Evolutionary conservation across 1,140 invertebrate genomes (phyloP).

Genomic region (Ephestia elutella): DNA sequence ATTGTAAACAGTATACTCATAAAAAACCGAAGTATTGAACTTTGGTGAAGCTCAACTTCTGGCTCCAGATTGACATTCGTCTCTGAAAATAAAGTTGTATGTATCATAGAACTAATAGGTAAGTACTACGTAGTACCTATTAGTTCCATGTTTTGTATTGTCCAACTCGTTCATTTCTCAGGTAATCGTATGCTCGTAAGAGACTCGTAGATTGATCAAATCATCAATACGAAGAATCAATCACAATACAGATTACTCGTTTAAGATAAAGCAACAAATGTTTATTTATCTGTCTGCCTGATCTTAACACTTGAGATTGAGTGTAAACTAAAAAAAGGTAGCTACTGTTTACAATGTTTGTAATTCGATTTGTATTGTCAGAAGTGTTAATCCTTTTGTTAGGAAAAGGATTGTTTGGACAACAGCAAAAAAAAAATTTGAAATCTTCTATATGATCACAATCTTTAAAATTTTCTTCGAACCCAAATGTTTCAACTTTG

Average conservation of each 20-base stretch:
- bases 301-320: constrained; percentile 37
- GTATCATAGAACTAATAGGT: no score
- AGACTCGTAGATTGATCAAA: constrained; percentile 6
- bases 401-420: constrained; percentile 44
- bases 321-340: constrained; percentile 43
- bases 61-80: no score
- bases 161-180: no score
- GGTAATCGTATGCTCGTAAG: neutral
- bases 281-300: constrained; percentile 35
- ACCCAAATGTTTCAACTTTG: neutral
- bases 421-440: constrained; percentile 6
- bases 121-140: no score
- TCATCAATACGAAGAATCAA: constrained; percentile 19
- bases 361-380: constrained; percentile 58
- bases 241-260: constrained; percentile 43
- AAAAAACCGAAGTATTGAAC: no score
- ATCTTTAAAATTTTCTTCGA: neutral
- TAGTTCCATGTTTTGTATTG: no score
- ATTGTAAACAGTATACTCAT: no score
- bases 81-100: no score
- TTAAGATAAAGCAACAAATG: constrained; percentile 40
- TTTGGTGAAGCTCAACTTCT: no score
- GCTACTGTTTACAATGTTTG: constrained; percentile 58
- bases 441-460: neutral
- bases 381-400: constrained; percentile 46